Evolutionary conservation across 1,140 invertebrate genomes (phyloP), one percentile per base, ranked within the genome.

Genomic region (Nebria ingens): DNA sequence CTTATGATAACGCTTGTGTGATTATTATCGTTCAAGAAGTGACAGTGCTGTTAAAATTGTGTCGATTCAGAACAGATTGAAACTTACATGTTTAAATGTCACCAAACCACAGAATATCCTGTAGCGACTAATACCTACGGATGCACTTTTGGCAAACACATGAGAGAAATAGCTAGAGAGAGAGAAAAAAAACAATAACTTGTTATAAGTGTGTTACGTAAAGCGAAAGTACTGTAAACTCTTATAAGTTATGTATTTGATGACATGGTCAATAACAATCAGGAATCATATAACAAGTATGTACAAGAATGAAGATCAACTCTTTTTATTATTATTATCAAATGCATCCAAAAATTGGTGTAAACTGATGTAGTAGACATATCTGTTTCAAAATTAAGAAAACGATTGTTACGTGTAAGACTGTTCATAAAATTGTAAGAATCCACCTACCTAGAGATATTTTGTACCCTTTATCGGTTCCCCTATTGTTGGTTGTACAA

Each of bases 61-160:
- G 25, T 34, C 25, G 25, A 34, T 34, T n/a, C 6, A 34, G 6
- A 34, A 34, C 25, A 34, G 25, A 34, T 6, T 9, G 25, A 34
- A 12, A 45, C 40, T 45, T 45, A 45, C 15, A 45, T 45, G 40
- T 45, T 45, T n/a, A n/a, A 34, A 45, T 17, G 40, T 45, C 40
- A 45, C 40, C 40, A 11, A 29, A 29, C 13, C 4, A 9, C 15
- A 45, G 6, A 45, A 11, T 6, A 45, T 45, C 40, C 40, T 45
- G 40, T 45, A 45, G 40, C 40, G 40, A 11, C 4, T 45, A 11
- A 12, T n/a, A n/a, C n/a, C n/a, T n/a, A n/a, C n/a, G 40, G 40
- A 17, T 45, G 40, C 40, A 45, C 3, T n/a, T n/a, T n/a, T n/a
- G n/a, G n/a, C n/a, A n/a, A n/a, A n/a, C n/a, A n/a, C n/a, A n/a